phyloP scores from a whole-genome alignment of 2,888 invertebrate genomes.

The Thecocarcelia acutangulata region DNA sequence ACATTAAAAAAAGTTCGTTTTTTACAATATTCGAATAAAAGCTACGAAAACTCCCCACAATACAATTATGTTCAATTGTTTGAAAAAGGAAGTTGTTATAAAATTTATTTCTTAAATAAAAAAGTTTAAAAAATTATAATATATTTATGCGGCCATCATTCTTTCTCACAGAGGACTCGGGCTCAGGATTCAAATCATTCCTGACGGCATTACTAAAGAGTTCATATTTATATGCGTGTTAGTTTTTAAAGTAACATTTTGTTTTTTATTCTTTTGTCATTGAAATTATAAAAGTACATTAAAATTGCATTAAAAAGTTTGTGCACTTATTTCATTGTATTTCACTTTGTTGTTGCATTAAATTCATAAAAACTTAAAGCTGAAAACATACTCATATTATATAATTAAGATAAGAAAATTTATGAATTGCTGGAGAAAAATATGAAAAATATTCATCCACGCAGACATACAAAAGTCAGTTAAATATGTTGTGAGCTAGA shows the following conservation, averaged over 20 bases:
- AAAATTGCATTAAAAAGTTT: constrained; percentile 57
- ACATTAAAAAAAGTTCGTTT: background rate
- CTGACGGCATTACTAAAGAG: too few species aligned
- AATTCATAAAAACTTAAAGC: constrained; percentile 7
- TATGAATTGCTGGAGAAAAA: background rate
- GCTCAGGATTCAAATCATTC: too few species aligned
- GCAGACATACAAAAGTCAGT: background rate
- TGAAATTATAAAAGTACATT: constrained; percentile 46
- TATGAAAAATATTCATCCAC: constrained; percentile 12
- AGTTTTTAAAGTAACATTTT: constrained; percentile 3
- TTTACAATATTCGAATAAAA: background rate
- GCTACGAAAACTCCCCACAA: background rate
- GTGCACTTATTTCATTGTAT: constrained; percentile 18
- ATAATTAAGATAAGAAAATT: constrained; percentile 4
- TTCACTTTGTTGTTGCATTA: constrained; percentile 37
- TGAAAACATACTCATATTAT: too few species aligned
- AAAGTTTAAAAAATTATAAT: too few species aligned
- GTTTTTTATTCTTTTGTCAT: background rate
- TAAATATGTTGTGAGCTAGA: background rate
- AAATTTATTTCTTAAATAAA: too few species aligned
- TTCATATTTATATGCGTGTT: background rate
- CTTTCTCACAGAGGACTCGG: too few species aligned
- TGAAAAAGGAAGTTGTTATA: background rate
- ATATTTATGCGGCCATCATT: too few species aligned
- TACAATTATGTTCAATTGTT: constrained; percentile 23